phyloP scores from a whole-genome alignment of 2,888 invertebrate genomes.

The Ophioninae sp. region DNA sequence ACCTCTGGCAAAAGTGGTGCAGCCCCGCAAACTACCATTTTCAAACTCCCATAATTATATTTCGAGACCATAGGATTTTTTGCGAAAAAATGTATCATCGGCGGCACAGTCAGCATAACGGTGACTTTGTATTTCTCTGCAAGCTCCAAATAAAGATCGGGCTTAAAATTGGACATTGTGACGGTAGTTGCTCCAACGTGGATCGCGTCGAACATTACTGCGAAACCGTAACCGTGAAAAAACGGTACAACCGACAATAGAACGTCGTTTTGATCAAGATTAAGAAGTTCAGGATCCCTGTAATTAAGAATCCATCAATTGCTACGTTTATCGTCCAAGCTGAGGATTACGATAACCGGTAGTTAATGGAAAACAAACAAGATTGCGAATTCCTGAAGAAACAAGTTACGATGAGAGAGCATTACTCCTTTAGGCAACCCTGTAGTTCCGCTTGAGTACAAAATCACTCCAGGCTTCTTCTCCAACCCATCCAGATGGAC shows the following conservation, averaged over 20 bases:
- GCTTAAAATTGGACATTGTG: slow-evolving; percentile 69
- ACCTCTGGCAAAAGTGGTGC: slow-evolving; percentile 81
- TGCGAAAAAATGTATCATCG: slow-evolving; percentile 82
- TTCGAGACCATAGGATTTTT: slow-evolving; percentile 81
- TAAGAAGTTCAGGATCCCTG: slow-evolving; percentile 44
- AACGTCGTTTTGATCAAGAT: slow-evolving; percentile 41
- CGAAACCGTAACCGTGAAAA: slow-evolving; percentile 70
- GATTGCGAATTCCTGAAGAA: slow-evolving; percentile 66
- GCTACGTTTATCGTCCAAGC: background rate
- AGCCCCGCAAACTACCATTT: slow-evolving; percentile 80
- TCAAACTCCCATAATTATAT: slow-evolving; percentile 81
- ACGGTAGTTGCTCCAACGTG: slow-evolving; percentile 39
- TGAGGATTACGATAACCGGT: background rate
- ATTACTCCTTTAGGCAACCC: slow-evolving; percentile 90
- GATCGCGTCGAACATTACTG: slow-evolving; percentile 14
- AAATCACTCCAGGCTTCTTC: slow-evolving; percentile 77
- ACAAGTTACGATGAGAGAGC: slow-evolving; percentile 86
- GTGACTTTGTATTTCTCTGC: slow-evolving; percentile 70
- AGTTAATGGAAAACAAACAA: slow-evolving; percentile 3
- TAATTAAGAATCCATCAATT: slow-evolving; percentile 3
- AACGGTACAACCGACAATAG: slow-evolving; percentile 65
- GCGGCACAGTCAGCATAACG: slow-evolving; percentile 81
- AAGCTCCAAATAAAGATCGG: slow-evolving; percentile 67
- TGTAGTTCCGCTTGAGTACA: slow-evolving; percentile 83
- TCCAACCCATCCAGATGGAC: slow-evolving; percentile 47